A percentile compares a stretch with the other conserved stretches of the same genome.
These are phyloP conservation scores for Graphium colonna DNA, from an alignment of 2,888 invertebrate genomes.

Conservation along the genomic window DNA sequence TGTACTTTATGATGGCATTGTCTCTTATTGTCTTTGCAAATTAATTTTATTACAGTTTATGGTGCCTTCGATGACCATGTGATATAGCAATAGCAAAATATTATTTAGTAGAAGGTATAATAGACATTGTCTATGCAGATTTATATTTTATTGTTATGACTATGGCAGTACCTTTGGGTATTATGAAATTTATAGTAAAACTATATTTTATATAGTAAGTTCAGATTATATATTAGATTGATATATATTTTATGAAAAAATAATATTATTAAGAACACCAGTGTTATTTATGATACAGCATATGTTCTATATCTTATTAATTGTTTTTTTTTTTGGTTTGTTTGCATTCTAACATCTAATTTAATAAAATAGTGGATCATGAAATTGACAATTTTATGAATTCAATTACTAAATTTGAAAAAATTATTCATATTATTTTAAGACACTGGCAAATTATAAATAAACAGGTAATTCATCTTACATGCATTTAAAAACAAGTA, in stretches of 20 bases:
- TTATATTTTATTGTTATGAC: slow-evolving; percentile 20
- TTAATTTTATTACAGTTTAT: not conserved
- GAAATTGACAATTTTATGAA: no score
- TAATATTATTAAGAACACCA: not conserved
- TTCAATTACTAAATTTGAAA: no score
- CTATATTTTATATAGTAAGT: slow-evolving; percentile 11
- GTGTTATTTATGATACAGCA: not conserved
- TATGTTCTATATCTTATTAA: no score
- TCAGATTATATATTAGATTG: slow-evolving; percentile 3
- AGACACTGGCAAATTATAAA: no score
- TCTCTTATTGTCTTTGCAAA: not conserved
- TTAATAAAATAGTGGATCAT: no score
- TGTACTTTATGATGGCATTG: not conserved
- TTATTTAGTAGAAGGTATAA: slow-evolving; percentile 6
- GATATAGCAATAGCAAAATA: slow-evolving; percentile 15
- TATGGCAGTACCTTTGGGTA: slow-evolving; percentile 14
- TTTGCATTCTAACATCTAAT: no score
- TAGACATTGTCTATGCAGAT: slow-evolving; percentile 13
- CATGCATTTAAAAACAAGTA: no score
- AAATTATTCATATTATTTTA: no score
- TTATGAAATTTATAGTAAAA: slow-evolving; percentile 23
- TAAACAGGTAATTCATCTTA: no score
- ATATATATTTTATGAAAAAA: not conserved
- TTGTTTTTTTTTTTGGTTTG: no score
- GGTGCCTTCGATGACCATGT: slow-evolving; percentile 11